Evolutionary conservation across 1,140 invertebrate species (phyloP).

Genomic region (Drosophila orosa): DNA sequence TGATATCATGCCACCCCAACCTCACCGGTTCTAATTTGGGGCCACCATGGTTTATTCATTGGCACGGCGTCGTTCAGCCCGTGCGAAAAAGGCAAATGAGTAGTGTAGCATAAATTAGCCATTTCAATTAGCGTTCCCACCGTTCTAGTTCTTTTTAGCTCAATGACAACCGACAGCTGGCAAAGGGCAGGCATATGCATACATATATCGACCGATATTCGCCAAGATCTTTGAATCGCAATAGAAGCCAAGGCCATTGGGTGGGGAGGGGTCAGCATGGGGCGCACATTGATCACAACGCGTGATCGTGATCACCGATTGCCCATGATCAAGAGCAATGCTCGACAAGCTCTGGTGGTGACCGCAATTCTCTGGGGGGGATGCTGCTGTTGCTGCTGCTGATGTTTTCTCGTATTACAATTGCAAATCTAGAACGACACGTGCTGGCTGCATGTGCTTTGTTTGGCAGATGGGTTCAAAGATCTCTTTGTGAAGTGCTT

Average conservation of each 20-base stretch:
- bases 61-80: not conserved
- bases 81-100: slow-evolving; percentile 10
- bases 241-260: slow-evolving; percentile 11
- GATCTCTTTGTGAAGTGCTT: not conserved
- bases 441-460: not conserved
- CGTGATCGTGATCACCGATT: slow-evolving; percentile 11
- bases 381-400: not conserved
- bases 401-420: slow-evolving; percentile 4
- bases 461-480: slow-evolving; percentile 2
- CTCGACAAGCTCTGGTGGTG: not conserved
- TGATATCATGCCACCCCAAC: not conserved
- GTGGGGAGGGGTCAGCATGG: not conserved
- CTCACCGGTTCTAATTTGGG: not conserved
- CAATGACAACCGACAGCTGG: not conserved
- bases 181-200: not conserved
- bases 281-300: slow-evolving; percentile 15
- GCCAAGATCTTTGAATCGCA: slow-evolving; percentile 2
- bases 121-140: slow-evolving; percentile 6
- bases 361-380: not conserved
- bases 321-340: slow-evolving; percentile 15
- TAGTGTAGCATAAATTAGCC: slow-evolving; percentile 11
- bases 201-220: slow-evolving; percentile 7
- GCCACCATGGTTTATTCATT: slow-evolving; percentile 3
- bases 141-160: not conserved
- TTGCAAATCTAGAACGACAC: slow-evolving; percentile 17